phyloP scores from a whole-genome alignment of 1,140 invertebrate species.

The Mycetomoellerius zeteki region DNA sequence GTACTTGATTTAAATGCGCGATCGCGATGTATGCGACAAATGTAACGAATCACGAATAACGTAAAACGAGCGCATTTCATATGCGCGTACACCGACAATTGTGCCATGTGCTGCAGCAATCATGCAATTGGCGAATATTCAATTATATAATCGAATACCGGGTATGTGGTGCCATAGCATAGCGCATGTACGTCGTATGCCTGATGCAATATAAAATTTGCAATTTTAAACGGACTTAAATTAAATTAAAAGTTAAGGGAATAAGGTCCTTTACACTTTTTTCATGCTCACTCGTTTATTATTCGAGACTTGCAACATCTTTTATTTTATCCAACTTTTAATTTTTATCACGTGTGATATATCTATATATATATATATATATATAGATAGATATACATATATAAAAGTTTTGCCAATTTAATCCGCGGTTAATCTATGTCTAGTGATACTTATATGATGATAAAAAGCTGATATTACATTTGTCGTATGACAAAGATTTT shows the following conservation, averaged over 20 bases:
- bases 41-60: constrained; percentile 57
- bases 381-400: too few species aligned
- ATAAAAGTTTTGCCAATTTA: background rate
- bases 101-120: constrained; percentile 84
- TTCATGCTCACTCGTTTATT: background rate
- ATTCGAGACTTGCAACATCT: background rate
- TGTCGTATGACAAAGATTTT: too few species aligned
- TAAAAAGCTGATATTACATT: too few species aligned
- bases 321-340: constrained; percentile 1
- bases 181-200: constrained; percentile 66
- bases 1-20: background rate
- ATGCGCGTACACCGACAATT: constrained; percentile 74
- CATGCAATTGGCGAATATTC: constrained; percentile 86
- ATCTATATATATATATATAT: too few species aligned
- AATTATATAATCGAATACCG: constrained; percentile 85
- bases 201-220: constrained; percentile 68
- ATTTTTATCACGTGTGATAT: background rate
- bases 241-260: background rate
- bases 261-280: background rate
- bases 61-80: constrained; percentile 51
- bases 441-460: too few species aligned
- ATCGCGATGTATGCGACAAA: constrained; percentile 12
- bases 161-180: constrained; percentile 53
- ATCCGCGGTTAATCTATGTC: background rate
- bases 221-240: constrained; percentile 7